Evolutionary conservation across 2,113 vertebrate genomes (phyloP).

Genomic region (Hyaena hyaena): DNA sequence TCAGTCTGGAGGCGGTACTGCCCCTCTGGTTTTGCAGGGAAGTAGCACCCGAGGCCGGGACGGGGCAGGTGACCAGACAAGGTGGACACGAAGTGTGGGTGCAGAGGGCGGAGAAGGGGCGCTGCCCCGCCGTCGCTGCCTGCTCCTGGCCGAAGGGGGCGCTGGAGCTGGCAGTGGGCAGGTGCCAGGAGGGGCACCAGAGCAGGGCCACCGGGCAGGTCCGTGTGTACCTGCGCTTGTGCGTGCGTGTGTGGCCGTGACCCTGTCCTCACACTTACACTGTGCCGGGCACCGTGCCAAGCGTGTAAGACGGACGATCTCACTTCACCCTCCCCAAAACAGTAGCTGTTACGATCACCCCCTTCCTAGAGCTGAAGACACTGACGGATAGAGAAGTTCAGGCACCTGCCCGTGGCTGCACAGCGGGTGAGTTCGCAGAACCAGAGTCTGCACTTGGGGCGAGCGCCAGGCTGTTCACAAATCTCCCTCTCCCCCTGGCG

Average conservation of each 20-base stretch:
- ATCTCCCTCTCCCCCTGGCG: no score
- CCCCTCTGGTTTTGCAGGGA: not conserved
- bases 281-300: not conserved
- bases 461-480: not conserved
- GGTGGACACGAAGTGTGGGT: accelerated
- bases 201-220: not conserved
- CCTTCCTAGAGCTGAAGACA: not conserved
- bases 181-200: not conserved
- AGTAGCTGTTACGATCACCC: not conserved
- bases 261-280: not conserved
- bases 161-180: not conserved
- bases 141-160: not conserved
- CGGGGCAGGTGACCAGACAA: not conserved
- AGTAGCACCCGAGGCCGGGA: not conserved
- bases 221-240: not conserved
- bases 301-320: no score
- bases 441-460: not conserved
- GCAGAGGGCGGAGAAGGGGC: not conserved
- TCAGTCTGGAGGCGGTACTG: not conserved
- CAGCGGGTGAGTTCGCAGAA: not conserved
- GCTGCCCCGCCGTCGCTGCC: accelerated
- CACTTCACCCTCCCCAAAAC: not conserved
- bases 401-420: not conserved
- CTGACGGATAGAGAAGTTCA: not conserved
- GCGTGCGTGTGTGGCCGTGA: not conserved